Evolutionary conservation across 2,113 vertebrate species (phyloP), one percentile per base, ranked within the genome.

Genomic region (Cygnus atratus): DNA sequence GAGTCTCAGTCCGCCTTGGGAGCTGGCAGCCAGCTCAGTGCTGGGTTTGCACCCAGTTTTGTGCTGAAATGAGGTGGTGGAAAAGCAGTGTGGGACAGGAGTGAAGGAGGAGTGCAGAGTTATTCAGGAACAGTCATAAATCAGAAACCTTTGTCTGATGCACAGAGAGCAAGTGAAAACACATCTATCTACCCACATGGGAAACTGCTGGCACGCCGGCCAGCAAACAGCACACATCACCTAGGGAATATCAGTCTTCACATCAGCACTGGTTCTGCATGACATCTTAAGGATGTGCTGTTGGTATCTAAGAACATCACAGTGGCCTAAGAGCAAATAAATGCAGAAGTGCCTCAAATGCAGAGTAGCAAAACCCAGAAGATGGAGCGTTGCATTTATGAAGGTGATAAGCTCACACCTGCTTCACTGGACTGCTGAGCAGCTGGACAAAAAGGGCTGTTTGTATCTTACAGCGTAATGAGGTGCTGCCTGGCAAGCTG

Each of bases 231-330:
- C 43, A 48, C 73, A 10, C 44, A 54, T 11, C 55, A 13, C 13
- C 1, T 1, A 10, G 13, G 31, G 1, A 55, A 0, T 17, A 12
- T 7, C 54, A 57, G 9, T 5, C 31, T 11, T 55, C 54, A 7
- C 74, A 37, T 6, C 65, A n/a, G 52, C 28, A 8, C 82, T 24
- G 24, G 8, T 37, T 35, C 52, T 46, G 1, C 6, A 1, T 3
- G 41, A 29, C 54, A 12, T 20, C 68, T 46, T 3, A 33, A 65
- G 71, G 26, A 13, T 24, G 16, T 80, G 59, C 58, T 88, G 4
- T 43, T 75, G 24, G 8, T 37, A 50, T 39, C 54, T 65, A 39
- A 73, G 52, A n/a, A 31, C 5, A 3, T 65, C 72, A 28, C 55
- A 50, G 74, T 46, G 39, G 37, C 26, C 35, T 43, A 12, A 83